A percentile compares a stretch with the other conserved stretches of the same genome.
phyloP scores from a whole-genome alignment of 2,888 invertebrate genomes.

The Eristalis intricaria region DNA sequence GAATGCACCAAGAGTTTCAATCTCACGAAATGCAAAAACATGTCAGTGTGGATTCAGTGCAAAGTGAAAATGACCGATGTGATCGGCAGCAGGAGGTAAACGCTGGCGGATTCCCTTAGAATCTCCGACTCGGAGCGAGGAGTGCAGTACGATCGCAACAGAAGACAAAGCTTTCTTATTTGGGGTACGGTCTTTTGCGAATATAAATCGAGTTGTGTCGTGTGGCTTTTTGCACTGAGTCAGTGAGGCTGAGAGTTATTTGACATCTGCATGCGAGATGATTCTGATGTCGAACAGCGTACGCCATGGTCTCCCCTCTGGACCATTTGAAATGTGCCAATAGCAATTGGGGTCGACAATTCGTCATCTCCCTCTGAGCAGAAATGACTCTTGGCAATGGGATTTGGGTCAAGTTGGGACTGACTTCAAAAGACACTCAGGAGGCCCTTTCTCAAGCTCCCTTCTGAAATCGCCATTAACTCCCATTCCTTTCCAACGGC shows the following conservation, averaged over 20 bases:
- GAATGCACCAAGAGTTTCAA: slow-evolving; percentile 31
- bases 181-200: neutral
- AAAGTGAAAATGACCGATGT: slow-evolving; percentile 59
- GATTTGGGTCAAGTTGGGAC: neutral
- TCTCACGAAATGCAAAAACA: slow-evolving; percentile 26
- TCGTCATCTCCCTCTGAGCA: too few species aligned
- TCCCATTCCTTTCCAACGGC: neutral
- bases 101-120: neutral
- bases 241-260: slow-evolving; percentile 42
- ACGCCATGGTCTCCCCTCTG: neutral
- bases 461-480: neutral
- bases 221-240: neutral
- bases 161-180: slow-evolving; percentile 17
- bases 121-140: neutral
- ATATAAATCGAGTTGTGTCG: slow-evolving; percentile 25
- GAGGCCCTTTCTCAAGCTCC: too few species aligned
- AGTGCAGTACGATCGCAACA: neutral
- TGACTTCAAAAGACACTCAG: too few species aligned
- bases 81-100: slow-evolving; percentile 42
- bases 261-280: slow-evolving; percentile 60
- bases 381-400: neutral
- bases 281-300: neutral
- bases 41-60: slow-evolving; percentile 26
- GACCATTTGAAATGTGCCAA: too few species aligned
- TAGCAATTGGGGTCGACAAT: too few species aligned